A percentile compares a stretch with the other conserved stretches of the same genome.
These are phyloP conservation scores for Conistra vaccinii DNA, from an alignment of 2,888 invertebrate species.

Conservation along the genomic window DNA sequence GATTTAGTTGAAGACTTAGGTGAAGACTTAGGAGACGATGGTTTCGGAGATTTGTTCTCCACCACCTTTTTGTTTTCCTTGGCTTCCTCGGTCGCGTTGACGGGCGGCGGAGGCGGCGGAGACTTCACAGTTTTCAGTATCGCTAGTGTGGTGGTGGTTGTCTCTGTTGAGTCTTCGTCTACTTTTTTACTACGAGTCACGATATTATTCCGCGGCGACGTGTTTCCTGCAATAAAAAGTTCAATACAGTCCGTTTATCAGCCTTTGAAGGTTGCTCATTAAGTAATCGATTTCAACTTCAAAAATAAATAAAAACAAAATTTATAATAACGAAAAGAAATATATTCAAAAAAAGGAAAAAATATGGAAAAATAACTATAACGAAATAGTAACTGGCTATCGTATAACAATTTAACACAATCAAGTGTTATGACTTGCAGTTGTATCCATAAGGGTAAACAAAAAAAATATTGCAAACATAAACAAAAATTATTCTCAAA, in stretches of 20 bases:
- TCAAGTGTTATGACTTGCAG: conserved; percentile 4
- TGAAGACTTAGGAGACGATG: conserved; percentile 32
- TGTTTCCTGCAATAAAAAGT: conserved; percentile 85
- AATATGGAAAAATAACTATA: conserved; percentile 38
- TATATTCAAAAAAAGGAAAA: conserved; percentile 72
- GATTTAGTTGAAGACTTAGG: conserved; percentile 44
- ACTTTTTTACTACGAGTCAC: conserved; percentile 85
- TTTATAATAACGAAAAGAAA: conserved; percentile 64
- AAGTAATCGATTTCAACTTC: conserved; percentile 45
- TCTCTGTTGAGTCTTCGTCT: conserved; percentile 67
- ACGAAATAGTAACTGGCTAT: conserved; percentile 57
- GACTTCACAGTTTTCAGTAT: conserved; percentile 83
- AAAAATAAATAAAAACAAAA: conserved; percentile 64
- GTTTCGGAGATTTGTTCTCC: conserved; percentile 50
- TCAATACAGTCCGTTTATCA: conserved; percentile 79
- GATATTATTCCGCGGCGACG: conserved; percentile 79
- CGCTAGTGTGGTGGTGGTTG: conserved; percentile 81
- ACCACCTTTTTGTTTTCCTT: conserved; percentile 74
- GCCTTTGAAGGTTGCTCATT: conserved; percentile 9
- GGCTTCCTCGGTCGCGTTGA: conserved; percentile 67
- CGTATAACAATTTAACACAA: conserved; percentile 48
- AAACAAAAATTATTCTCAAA: conserved; percentile 38
- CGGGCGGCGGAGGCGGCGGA: conserved; percentile 62
- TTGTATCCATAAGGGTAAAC: conserved; percentile 36
- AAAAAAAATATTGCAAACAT: conserved; percentile 32